These are phyloP conservation scores for Strigamia transsilvanica DNA, from an alignment of 2,888 invertebrate genomes.

Conservation along the genomic window DNA sequence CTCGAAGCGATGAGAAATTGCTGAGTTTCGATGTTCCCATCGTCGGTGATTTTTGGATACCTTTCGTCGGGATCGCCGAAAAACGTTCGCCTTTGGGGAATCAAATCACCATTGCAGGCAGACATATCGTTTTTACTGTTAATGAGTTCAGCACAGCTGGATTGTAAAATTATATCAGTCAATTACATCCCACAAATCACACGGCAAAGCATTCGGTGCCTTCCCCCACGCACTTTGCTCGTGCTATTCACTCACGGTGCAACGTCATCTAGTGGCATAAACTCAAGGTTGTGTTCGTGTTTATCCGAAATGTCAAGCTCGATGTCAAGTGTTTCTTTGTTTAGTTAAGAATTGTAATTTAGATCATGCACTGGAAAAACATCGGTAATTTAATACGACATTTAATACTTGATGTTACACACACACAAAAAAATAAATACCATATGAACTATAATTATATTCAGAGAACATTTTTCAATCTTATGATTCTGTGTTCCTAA, in stretches of 20 bases:
- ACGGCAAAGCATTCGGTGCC: too few relatives aligned
- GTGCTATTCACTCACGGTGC: too few relatives aligned
- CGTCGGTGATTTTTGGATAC: constrained; percentile 70
- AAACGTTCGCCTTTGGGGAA: constrained; percentile 55
- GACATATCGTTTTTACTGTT: constrained; percentile 40
- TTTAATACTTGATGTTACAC: neutral
- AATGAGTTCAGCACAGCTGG: too few relatives aligned
- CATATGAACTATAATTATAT: neutral
- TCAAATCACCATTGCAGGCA: constrained; percentile 55
- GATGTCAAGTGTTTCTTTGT: too few relatives aligned
- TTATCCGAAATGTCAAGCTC: too few relatives aligned
- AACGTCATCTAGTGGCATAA: too few relatives aligned
- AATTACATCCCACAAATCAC: neutral
- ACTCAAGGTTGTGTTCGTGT: too few relatives aligned
- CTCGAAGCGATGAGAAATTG: constrained; percentile 72
- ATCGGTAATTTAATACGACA: neutral
- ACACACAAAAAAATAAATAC: too few relatives aligned
- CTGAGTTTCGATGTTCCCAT: constrained; percentile 70
- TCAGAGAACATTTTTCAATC: neutral
- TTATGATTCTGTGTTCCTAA: neutral
- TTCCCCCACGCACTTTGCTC: too few relatives aligned
- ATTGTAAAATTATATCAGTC: neutral
- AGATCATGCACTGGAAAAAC: too few relatives aligned
- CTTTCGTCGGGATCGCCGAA: constrained; percentile 59
- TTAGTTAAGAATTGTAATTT: too few relatives aligned